These are phyloP conservation scores for Biston betularia DNA, from an alignment of 2,888 invertebrate species.

Conservation along the genomic window DNA sequence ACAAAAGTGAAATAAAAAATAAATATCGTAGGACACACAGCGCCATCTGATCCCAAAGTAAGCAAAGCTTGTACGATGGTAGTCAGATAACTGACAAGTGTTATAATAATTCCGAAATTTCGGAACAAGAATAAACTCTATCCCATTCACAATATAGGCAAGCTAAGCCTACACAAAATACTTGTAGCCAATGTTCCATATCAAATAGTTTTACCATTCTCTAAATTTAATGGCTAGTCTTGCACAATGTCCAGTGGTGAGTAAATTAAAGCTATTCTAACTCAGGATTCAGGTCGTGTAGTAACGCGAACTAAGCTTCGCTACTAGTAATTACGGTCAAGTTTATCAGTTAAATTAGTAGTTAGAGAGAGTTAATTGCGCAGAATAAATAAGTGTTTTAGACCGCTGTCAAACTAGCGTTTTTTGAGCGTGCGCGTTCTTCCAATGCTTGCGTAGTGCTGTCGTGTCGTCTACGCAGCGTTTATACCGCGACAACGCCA, in stretches of 20 bases:
- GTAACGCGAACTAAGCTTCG: constrained; percentile 22
- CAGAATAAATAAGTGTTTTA: constrained; percentile 21
- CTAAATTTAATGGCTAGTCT: constrained; percentile 2
- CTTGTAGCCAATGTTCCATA: background rate
- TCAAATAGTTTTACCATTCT: background rate
- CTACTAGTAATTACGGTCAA: constrained; percentile 31
- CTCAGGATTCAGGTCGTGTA: constrained; percentile 19
- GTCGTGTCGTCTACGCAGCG: too few relatives aligned
- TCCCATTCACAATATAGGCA: background rate
- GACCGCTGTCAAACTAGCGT: too few relatives aligned
- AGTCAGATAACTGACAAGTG: too few relatives aligned
- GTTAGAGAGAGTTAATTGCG: constrained; percentile 25
- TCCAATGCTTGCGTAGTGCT: too few relatives aligned
- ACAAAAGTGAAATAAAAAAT: too few relatives aligned
- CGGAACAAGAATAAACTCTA: too few relatives aligned
- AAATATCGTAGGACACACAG: too few relatives aligned
- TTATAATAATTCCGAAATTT: too few relatives aligned
- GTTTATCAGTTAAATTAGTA: constrained; percentile 34
- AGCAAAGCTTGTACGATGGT: too few relatives aligned
- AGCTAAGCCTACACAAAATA: background rate
- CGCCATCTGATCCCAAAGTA: too few relatives aligned
- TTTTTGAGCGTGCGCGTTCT: too few relatives aligned
- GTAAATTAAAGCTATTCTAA: constrained; percentile 22
- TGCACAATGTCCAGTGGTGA: constrained; percentile 11
- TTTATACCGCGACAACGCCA: too few relatives aligned